These are phyloP conservation scores for Ganaspis brasiliensis DNA, from an alignment of 2,888 invertebrate species.

Conservation along the genomic window DNA sequence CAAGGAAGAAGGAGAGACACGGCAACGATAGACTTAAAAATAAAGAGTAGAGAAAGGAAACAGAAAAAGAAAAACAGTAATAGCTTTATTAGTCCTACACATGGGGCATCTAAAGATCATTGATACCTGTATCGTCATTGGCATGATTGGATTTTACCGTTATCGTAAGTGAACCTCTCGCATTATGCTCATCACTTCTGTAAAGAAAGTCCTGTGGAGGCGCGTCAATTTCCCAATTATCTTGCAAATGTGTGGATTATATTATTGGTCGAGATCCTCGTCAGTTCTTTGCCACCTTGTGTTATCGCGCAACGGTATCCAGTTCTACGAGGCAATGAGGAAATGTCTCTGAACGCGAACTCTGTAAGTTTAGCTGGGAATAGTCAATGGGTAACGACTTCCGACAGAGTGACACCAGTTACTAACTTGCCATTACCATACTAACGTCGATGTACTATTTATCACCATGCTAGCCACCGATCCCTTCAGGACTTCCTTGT, in stretches of 20 bases:
- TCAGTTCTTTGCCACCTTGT: conserved; percentile 55
- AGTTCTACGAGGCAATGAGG: conserved; percentile 67
- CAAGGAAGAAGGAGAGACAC: too few species aligned
- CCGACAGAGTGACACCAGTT: conserved; percentile 61
- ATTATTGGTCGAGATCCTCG: conserved; percentile 42
- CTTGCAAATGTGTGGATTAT: conserved; percentile 60
- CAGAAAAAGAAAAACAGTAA: not conserved
- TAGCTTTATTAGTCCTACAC: not conserved
- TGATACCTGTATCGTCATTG: conserved; percentile 14
- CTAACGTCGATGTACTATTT: conserved; percentile 39
- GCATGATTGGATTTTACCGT: conserved; percentile 61
- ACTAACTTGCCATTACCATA: conserved; percentile 41
- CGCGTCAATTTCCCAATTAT: conserved; percentile 71
- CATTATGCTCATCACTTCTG: conserved; percentile 48
- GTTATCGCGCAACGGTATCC: conserved; percentile 70
- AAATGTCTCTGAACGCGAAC: conserved; percentile 62
- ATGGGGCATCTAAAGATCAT: not conserved
- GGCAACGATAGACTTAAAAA: too few species aligned
- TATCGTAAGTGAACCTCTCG: conserved; percentile 49
- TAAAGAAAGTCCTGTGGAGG: conserved; percentile 51
- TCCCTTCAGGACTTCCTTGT: conserved; percentile 31
- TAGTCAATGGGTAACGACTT: conserved; percentile 63
- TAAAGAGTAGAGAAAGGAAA: too few species aligned
- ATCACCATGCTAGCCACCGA: conserved; percentile 22
- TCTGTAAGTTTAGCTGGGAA: conserved; percentile 13